Evolutionary conservation across 1,140 invertebrate genomes (phyloP), one percentile per base, ranked within the genome.

Genomic region (Glossosoma conforme): DNA sequence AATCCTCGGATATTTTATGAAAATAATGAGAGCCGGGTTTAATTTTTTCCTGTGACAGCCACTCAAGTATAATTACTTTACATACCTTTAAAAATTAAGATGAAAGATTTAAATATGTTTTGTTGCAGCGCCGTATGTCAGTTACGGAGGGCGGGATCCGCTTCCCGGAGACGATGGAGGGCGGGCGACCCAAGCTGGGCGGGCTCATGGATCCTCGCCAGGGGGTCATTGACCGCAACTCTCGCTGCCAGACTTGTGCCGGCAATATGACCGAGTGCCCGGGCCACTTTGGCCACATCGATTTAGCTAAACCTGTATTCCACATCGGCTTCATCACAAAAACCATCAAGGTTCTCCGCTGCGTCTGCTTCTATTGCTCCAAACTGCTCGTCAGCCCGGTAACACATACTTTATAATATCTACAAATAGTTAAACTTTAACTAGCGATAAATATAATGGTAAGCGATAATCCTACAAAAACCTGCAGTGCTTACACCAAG

Each of bases 231-330:
- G 97, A 99, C 64, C 80, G 94, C 57, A 85, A 83, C 56, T 91
- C 91, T 14, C 77, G 93, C 37, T 99, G 97, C 69, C 94, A 97
- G 68, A 99, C 97, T 0, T 99, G 97, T 74, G 95, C 95, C 41
- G 96, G 88, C 17, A 97, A 94, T 62, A 94, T 98, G 90, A 89
- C 89, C 2, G 95, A 99, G 69, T 99, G 97, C 72, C 94, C 96
- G 13, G 97, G 97, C 1, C 97, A 99, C 71, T 99, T 99, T 78
- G 97, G 96, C n/a, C 97, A 99, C 67, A 90, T 99, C 56, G 94
- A 99, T 69, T 75, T 99, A 40, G 89, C 95, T 1, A 99, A 99
- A 71, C 97, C 97, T 17, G 97, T 99, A 2, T 99, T 94, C 73
- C 95, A 99, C 68, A 87, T 97, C 66, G 97, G 95, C 37, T 99